Percentiles rank a stretch among this genome's conserved stretches.
Evolutionary conservation across 2,113 vertebrate genomes (phyloP).

Genomic region (Phocoena phocoena): DNA sequence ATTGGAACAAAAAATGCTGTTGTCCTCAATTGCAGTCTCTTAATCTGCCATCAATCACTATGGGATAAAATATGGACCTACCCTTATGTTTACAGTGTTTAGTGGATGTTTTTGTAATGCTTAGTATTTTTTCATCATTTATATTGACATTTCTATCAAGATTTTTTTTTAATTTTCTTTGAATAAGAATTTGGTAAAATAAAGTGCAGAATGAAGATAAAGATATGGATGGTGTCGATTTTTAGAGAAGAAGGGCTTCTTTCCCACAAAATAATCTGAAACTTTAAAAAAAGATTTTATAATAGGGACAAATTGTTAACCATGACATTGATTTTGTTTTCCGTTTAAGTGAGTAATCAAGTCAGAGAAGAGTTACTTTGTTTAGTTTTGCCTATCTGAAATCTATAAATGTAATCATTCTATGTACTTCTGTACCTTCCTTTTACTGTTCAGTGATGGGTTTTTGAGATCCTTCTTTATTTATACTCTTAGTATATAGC

Average conservation of each 20-base stretch:
- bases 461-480: not conserved
- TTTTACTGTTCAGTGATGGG: not conserved
- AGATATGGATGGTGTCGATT: not conserved
- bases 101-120: not conserved
- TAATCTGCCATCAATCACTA: not conserved
- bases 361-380: not conserved
- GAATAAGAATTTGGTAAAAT: constrained; percentile 15
- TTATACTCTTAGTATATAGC: not conserved
- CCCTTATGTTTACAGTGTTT: not conserved
- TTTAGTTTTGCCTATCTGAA: not conserved
- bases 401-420: not conserved
- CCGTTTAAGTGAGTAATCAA: not conserved
- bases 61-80: not conserved
- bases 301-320: not conserved
- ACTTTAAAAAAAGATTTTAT: not conserved
- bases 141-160: not conserved
- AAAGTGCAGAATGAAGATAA: not conserved
- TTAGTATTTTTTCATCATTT: not conserved
- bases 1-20: not conserved
- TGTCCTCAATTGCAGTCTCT: not conserved
- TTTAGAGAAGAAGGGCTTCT: not conserved
- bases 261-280: not conserved
- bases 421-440: not conserved
- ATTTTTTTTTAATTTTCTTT: not conserved
- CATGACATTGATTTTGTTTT: not conserved